Conservation (phyloP, 2,113 vertebrate genomes). For the Aepyceros melampus region DNA sequence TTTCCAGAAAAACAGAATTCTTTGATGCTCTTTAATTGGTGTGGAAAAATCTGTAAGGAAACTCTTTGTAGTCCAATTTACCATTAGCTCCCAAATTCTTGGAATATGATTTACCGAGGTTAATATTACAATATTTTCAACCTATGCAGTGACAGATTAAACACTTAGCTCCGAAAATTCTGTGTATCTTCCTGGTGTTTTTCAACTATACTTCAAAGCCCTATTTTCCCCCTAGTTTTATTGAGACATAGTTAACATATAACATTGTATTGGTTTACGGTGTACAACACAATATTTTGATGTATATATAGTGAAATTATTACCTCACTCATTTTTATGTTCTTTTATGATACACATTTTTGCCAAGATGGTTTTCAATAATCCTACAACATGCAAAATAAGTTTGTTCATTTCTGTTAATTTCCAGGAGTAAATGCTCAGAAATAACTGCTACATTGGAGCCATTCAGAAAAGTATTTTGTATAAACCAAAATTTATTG, state of each 20-base stretch:
- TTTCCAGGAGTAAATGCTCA: background rate
- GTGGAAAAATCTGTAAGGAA: background rate
- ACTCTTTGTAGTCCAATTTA: background rate
- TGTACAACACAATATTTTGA: background rate
- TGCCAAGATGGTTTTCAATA: background rate
- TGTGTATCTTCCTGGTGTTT: background rate
- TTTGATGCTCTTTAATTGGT: background rate
- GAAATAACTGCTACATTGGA: background rate
- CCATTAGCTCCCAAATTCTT: background rate
- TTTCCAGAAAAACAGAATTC: background rate
- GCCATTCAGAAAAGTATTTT: background rate
- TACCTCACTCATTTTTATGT: background rate
- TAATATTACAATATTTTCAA: background rate
- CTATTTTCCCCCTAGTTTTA: background rate
- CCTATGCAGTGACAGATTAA: background rate
- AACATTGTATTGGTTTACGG: background rate
- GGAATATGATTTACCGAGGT: background rate
- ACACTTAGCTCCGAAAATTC: background rate
- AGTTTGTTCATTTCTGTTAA: background rate
- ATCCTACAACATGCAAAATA: background rate
- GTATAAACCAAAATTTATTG: background rate
- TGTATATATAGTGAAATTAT: background rate
- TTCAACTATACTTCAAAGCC: background rate
- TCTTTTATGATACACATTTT: background rate
- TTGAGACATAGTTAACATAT: background rate